These are phyloP conservation scores for Tetragonula carbonaria DNA, from an alignment of 2,888 invertebrate genomes.

Conservation along the genomic window DNA sequence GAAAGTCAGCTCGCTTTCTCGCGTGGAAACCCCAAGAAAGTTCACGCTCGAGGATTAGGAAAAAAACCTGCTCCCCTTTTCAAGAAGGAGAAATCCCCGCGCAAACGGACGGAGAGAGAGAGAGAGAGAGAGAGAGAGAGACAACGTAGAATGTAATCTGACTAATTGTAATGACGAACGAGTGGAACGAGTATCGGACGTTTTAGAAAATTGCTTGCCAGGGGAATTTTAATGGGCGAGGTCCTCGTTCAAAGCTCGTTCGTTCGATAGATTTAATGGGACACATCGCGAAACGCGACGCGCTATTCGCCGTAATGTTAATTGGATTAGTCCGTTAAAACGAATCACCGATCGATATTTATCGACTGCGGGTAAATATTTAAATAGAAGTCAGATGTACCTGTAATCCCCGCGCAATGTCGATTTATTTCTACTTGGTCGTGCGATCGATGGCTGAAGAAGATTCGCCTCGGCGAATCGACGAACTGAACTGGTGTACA, in stretches of 20 bases:
- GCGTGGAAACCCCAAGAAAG: background rate
- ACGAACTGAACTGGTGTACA: too few species aligned
- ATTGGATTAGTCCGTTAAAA: slow-evolving; percentile 31
- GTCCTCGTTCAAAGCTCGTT: background rate
- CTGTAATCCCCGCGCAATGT: background rate
- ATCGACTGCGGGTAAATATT: slow-evolving; percentile 1
- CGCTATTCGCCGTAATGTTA: slow-evolving; percentile 8
- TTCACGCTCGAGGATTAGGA: background rate
- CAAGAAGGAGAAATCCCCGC: background rate
- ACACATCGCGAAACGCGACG: background rate
- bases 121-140: too few species aligned
- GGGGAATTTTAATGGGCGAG: background rate
- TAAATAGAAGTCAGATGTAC: background rate
- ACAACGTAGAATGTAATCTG: background rate
- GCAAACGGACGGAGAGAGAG: background rate
- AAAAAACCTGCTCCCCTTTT: background rate
- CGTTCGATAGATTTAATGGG: background rate
- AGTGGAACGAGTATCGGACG: background rate
- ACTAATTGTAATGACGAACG: background rate
- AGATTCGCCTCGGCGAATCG: background rate
- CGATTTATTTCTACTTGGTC: slow-evolving; percentile 11
- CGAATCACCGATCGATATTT: slow-evolving; percentile 22
- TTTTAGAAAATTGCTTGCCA: background rate
- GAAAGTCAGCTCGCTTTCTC: background rate
- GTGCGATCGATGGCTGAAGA: background rate